These are phyloP conservation scores for Mylabris phalerata DNA, from an alignment of 1,140 invertebrate species.

Conservation along the genomic window DNA sequence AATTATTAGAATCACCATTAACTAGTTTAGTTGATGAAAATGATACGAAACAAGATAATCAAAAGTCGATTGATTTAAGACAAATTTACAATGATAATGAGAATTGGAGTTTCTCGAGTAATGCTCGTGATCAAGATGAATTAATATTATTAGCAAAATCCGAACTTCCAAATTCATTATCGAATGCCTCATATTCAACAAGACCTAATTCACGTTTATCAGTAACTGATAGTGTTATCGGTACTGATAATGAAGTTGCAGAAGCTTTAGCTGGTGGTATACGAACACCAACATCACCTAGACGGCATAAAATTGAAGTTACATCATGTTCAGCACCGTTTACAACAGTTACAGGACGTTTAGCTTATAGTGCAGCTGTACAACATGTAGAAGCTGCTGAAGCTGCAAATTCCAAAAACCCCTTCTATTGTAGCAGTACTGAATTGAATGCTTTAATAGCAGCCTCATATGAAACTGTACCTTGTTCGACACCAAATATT, in stretches of 20 bases:
- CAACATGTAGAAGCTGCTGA: conserved; percentile 50
- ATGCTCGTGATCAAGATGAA: conserved; percentile 51
- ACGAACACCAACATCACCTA: conserved; percentile 47
- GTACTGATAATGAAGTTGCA: conserved; percentile 49
- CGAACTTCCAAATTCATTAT: conserved; percentile 32
- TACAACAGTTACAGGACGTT: conserved; percentile 50
- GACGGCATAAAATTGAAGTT: conserved; percentile 48
- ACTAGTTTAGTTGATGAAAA: conserved; percentile 46
- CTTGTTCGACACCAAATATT: conserved; percentile 45
- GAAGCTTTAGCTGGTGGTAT: conserved; percentile 44
- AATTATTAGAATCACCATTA: conserved; percentile 54
- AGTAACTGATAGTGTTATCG: conserved; percentile 44
- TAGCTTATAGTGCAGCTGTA: conserved; percentile 53
- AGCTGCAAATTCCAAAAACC: conserved; percentile 37
- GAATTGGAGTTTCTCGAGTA: conserved; percentile 65
- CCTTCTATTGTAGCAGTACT: conserved; percentile 40
- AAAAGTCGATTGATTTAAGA: conserved; percentile 60
- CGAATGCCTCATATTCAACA: conserved; percentile 38
- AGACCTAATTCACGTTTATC: conserved; percentile 54
- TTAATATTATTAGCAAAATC: conserved; percentile 44
- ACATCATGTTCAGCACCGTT: conserved; percentile 49
- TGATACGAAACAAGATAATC: conserved; percentile 51
- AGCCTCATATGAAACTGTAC: conserved; percentile 46
- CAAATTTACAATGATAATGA: conserved; percentile 62
- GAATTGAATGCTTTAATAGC: conserved; percentile 46